Conservation (phyloP, 2,888 invertebrate species). For the Noctua comes region DNA sequence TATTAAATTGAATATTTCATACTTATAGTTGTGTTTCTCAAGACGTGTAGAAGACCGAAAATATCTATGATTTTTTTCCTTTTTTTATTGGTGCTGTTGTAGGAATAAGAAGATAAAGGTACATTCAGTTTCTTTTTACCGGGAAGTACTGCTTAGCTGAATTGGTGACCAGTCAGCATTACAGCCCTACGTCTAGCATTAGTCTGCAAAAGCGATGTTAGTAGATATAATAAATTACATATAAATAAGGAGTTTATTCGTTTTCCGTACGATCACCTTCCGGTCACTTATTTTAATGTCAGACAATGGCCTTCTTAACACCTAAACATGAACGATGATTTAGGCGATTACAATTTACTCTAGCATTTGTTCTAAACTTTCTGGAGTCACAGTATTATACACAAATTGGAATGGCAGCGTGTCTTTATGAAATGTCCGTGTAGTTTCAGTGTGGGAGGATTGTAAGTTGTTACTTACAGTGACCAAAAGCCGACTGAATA, state of each 20-base stretch:
- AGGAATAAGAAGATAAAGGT: background rate
- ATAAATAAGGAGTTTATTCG: conserved; percentile 22
- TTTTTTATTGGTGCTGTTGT: conserved; percentile 1
- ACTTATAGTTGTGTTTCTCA: background rate
- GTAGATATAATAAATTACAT: conserved; percentile 25
- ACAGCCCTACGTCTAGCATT: conserved; percentile 5
- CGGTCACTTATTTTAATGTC: conserved; percentile 9
- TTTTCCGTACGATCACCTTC: conserved; percentile 5
- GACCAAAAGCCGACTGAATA: conserved; percentile 59
- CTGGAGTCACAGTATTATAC: conserved; percentile 34
- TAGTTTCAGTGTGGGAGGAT: conserved; percentile 27
- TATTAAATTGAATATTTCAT: too few relatives aligned
- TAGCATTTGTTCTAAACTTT: conserved; percentile 57
- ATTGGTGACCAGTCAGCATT: conserved; percentile 3
- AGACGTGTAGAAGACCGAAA: background rate
- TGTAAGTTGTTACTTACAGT: conserved; percentile 56
- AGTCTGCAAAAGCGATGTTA: background rate
- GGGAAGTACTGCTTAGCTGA: background rate
- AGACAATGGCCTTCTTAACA: conserved; percentile 25
- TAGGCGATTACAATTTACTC: conserved; percentile 49
- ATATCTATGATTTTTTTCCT: background rate
- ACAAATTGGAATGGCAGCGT: conserved; percentile 50
- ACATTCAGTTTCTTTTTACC: background rate
- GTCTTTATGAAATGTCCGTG: conserved; percentile 50
- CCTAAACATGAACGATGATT: conserved; percentile 32